Evolutionary conservation across 2,888 invertebrate species (phyloP), one percentile per base, ranked within the genome.

Genomic region (Cyrtodaria siliqua): DNA sequence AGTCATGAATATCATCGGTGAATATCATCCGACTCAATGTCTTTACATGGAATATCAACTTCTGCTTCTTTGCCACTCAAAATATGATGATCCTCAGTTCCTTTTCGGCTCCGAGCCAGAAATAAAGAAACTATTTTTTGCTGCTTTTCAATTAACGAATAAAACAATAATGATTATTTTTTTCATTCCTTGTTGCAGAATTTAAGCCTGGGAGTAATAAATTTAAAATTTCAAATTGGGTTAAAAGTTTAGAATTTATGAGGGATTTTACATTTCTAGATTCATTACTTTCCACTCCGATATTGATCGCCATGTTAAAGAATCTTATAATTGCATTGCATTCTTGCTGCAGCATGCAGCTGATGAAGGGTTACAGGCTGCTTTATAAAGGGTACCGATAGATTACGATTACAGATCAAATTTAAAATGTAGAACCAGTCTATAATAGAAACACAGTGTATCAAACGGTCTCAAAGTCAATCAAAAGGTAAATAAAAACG

Each of bases 181-280:
- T 64, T 57, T 50, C 27, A 50, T 24, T 27, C 27, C 23, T 14
- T 56, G 55, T 57, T 57, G 57, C 57, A 57, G 12, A 12, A 33
- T 33, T 33, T 33, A 12, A 33, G 12, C 33, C 20, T 9, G 14
- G 40, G 20, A 24, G n/a, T n/a, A 33, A 42, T 53, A 63, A 63
- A 63, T 53, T 63, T 63, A 52, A 63, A 62, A 76, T 56, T 66
- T 76, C 61, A 76, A 76, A 76, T 76, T 76, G 61, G 55, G 70
- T 66, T 66, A 61, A 66, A 76, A 70, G 66, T 66, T 76, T 55
- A 44, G 56, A 76, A 66, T 76, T 76, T 76, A 76, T 66, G 49
- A 53, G 47, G 55, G 49, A 69, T 57, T 52, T 56, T 26, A 12
- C 47, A 18, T 18, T 64, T 18, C 55, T 55, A 27, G 26, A 53